Base-by-base conservation (phyloP, 2,888 invertebrate genomes). In the Drosophila mimetica region DNA sequence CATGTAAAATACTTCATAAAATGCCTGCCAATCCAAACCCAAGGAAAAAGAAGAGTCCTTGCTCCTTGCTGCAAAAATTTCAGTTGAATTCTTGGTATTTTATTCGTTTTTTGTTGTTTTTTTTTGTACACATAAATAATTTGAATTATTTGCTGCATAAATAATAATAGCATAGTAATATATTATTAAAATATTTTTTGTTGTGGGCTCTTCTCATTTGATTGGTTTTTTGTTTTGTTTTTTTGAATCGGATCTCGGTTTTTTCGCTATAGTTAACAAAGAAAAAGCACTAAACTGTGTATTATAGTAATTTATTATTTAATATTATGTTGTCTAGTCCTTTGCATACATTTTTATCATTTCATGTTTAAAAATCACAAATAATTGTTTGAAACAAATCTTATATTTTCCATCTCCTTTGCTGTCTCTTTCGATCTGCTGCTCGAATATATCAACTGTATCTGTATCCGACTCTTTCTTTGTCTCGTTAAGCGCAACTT, bases 391-490 rank as follows among this genome's bases (percentile, higher is more conserved):
- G 76, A 79, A 86, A 84, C 86, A 86, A 83, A 83, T 87, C 28
- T 60, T 72, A 59, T 51, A 59, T 75, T 72, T 91, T 93, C 98
- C 98, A 52, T 60, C 54, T 52, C 34, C 37, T 37, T 50, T 22
- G 54, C 41, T 51, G 41, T 53, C 50, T 36, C 55, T 48, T 50
- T 44, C 42, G 18, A 60, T 61, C 25, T 20, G 30, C 46, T 30
- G 28, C 5, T 32, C 18, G 34, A 46, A 28, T 46, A 44, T 20
- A 50, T 32, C 51, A 25, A 30, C 16, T 39, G 30, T 52, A 44
- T 44, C 42, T 34, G 36, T 53, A 47, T 4, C 44, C 14, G 8
- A 22, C 34, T 37, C n/a, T 13, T 14, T 41, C 42, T 25, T 16
- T 16, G 34, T 53, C 30, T 53, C 42, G n/a, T 37, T 47, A 20